These are phyloP conservation scores for Venustoraphidia nigricollis DNA, from an alignment of 2,888 invertebrate species.

Conservation along the genomic window DNA sequence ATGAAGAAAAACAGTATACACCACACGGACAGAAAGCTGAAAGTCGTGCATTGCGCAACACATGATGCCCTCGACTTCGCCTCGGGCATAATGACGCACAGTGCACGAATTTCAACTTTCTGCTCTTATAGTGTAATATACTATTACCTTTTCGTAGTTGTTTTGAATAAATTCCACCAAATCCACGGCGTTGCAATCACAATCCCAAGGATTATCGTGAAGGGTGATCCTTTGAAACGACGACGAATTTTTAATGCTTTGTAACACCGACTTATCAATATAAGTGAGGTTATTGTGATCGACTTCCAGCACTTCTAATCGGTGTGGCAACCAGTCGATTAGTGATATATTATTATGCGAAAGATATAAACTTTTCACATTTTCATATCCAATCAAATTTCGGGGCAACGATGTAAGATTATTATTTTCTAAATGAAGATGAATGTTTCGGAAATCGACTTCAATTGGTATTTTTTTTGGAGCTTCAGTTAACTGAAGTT, in stretches of 20 bases:
- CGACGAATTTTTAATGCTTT: slow-evolving; percentile 23
- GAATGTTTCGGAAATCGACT: slow-evolving; percentile 16
- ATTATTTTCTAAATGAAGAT: slow-evolving; percentile 31
- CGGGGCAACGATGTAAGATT: slow-evolving; percentile 23
- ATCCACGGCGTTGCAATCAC: slow-evolving; percentile 35
- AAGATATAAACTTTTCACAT: slow-evolving; percentile 32
- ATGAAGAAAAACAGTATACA: too few species aligned
- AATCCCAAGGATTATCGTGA: slow-evolving; percentile 40
- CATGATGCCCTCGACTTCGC: too few species aligned
- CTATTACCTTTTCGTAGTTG: slow-evolving; percentile 20
- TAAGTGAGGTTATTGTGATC: slow-evolving; percentile 36
- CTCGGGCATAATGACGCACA: too few species aligned
- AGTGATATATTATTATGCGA: slow-evolving; percentile 32
- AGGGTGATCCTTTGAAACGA: slow-evolving; percentile 25
- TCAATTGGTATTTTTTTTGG: slow-evolving; percentile 20
- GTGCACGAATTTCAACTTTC: too few species aligned
- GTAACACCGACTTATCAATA: slow-evolving; percentile 28
- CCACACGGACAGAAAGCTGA: too few species aligned
- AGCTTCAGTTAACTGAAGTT: slow-evolving; percentile 27
- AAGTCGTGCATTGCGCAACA: too few species aligned
- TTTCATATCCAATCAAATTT: slow-evolving; percentile 11
- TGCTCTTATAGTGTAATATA: too few species aligned
- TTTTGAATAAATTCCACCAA: slow-evolving; percentile 29
- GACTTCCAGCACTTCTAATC: slow-evolving; percentile 29
- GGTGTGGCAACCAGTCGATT: slow-evolving; percentile 26